phyloP scores from a whole-genome alignment of 2,113 vertebrate species.

The Thermophis baileyi region DNA sequence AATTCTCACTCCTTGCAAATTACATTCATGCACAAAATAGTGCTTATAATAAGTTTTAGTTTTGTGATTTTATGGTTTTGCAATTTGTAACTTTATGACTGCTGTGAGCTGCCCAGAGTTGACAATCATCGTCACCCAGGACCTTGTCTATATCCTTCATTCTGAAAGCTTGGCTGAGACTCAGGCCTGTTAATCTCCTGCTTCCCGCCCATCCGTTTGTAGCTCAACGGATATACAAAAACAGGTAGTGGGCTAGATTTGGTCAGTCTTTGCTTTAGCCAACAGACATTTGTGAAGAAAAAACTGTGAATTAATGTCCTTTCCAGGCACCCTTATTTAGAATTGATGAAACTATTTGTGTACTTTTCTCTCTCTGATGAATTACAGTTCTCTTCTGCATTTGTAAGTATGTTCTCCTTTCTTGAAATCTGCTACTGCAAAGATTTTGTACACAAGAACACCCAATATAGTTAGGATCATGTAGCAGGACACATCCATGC shows the following conservation, averaged over 20 bases:
- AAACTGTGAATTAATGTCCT: not conserved
- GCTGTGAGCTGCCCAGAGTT: not conserved
- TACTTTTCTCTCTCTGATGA: not conserved
- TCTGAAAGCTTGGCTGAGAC: not conserved
- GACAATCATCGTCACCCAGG: not conserved
- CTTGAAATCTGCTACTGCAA: not conserved
- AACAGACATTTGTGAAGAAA: not conserved
- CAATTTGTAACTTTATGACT: not conserved
- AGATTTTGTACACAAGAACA: not conserved
- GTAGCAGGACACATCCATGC: not conserved
- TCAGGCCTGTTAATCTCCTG: not conserved
- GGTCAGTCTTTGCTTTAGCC: not conserved
- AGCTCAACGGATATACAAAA: not conserved
- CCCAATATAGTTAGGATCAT: not conserved
- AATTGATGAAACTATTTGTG: not conserved
- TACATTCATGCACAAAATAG: not conserved
- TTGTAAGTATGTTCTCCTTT: not conserved
- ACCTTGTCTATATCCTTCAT: not conserved
- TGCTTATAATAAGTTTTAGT: not conserved
- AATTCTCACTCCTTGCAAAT: not conserved
- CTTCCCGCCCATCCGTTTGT: not conserved
- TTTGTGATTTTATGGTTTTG: not conserved
- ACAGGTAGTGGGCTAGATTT: not conserved
- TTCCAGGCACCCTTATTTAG: not conserved
- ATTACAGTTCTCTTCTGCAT: not conserved